A percentile compares a stretch with the other conserved stretches of the same genome.
Evolutionary conservation across 1,140 invertebrate genomes (phyloP).

Genomic region (Camponotus vicinus): DNA sequence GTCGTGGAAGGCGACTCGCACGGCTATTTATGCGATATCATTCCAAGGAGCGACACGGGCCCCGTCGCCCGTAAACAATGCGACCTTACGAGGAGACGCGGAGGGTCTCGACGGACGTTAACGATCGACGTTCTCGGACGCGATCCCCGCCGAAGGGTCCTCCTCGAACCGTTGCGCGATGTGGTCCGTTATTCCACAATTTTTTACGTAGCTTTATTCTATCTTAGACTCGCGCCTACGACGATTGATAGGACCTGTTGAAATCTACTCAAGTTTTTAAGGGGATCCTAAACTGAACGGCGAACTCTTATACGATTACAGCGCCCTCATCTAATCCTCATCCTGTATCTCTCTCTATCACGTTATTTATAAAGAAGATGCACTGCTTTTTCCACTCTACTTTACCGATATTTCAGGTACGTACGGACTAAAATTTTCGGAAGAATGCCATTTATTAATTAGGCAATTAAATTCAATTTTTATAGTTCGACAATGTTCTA

Average conservation of each 20-base stretch:
- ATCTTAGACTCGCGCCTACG: background rate
- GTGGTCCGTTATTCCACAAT: background rate
- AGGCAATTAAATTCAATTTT: too few species aligned
- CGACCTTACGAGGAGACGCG: conserved; percentile 56
- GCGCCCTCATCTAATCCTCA: too few species aligned
- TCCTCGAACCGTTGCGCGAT: conserved; percentile 1
- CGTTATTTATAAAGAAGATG: too few species aligned
- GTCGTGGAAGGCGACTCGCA: conserved; percentile 57
- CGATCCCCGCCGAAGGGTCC: background rate
- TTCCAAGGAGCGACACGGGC: conserved; percentile 68
- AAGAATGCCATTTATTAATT: too few species aligned
- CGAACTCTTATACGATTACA: too few species aligned
- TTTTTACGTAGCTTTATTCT: background rate
- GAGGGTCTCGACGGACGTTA: conserved; percentile 59
- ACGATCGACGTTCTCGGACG: conserved; percentile 16
- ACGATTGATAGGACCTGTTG: background rate
- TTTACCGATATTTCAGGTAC: too few species aligned
- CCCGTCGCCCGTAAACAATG: conserved; percentile 73
- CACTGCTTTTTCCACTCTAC: too few species aligned
- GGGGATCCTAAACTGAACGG: too few species aligned
- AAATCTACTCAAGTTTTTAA: background rate
- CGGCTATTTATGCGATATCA: conserved; percentile 76
- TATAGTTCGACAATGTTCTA: too few species aligned
- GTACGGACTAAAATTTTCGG: too few species aligned
- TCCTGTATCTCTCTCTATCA: too few species aligned